A percentile compares a stretch with the other conserved stretches of the same genome.
Evolutionary conservation across 2,888 invertebrate species (phyloP).

Genomic region (Caenorhabditis afra): DNA sequence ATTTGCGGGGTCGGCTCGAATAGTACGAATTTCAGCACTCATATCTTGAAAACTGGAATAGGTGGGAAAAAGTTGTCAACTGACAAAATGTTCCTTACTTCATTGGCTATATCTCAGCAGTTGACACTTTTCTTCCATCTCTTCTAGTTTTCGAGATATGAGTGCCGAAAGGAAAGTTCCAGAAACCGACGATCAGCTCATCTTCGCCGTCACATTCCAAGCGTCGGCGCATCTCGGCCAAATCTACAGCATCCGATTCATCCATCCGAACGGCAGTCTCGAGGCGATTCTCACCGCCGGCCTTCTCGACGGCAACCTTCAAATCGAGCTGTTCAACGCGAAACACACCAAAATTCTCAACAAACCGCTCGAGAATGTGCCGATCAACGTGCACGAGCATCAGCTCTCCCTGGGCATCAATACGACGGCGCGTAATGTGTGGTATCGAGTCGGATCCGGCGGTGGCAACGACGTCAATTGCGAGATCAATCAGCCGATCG

Average conservation of each 20-base stretch:
- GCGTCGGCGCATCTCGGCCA: constrained; percentile 55
- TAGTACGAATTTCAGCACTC: too few species aligned
- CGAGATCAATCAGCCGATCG: constrained; percentile 51
- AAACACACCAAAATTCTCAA: constrained; percentile 45
- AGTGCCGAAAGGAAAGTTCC: constrained; percentile 10
- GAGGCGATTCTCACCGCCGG: constrained; percentile 41
- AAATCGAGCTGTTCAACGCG: constrained; percentile 51
- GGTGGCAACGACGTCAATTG: too few species aligned
- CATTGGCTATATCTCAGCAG: too few species aligned
- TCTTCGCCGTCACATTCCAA: constrained; percentile 53
- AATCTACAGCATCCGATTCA: constrained; percentile 56
- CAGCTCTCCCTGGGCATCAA: constrained; percentile 38
- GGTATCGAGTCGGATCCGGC: constrained; percentile 41
- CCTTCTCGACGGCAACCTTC: constrained; percentile 45
- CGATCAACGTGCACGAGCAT: constrained; percentile 52
- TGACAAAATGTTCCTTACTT: too few species aligned
- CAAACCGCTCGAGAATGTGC: constrained; percentile 56
- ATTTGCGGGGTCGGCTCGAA: too few species aligned
- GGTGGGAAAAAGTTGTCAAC: too few species aligned
- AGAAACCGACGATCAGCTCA: constrained; percentile 50
- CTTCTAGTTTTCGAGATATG: too few species aligned
- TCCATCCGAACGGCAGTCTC: constrained; percentile 50
- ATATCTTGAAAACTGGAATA: too few species aligned
- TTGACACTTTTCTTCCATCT: too few species aligned
- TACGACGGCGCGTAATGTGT: constrained; percentile 18